phyloP scores from a whole-genome alignment of 2,888 invertebrate species.

The Polydrusus pterygomalis region DNA sequence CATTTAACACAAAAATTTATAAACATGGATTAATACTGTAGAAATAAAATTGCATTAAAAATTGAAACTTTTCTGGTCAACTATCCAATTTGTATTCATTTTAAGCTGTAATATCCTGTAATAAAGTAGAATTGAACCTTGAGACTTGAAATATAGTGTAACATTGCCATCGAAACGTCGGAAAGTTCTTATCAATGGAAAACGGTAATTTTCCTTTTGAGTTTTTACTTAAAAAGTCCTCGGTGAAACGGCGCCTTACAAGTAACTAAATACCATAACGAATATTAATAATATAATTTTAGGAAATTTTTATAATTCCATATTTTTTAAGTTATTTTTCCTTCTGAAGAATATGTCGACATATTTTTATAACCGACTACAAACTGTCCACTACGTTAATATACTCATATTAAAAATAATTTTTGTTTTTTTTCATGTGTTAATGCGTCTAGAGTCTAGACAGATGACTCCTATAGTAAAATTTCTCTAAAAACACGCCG shows the following conservation, averaged over 20 bases:
- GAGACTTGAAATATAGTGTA: no score
- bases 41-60: no score
- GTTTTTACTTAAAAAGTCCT: neutral
- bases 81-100: no score
- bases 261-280: constrained; percentile 44
- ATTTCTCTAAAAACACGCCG: no score
- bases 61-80: no score
- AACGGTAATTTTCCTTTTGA: neutral
- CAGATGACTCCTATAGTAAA: no score
- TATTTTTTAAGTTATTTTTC: constrained; percentile 44
- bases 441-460: no score
- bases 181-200: neutral
- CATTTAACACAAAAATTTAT: no score
- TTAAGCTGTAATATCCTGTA: no score
- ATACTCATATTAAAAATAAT: constrained; percentile 38
- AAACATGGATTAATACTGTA: no score
- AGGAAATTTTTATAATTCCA: constrained; percentile 45
- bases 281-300: constrained; percentile 33
- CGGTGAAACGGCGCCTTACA: constrained; percentile 3
- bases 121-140: no score
- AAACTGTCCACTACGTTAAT: constrained; percentile 31
- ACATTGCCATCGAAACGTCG: neutral
- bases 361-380: constrained; percentile 48
- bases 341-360: constrained; percentile 43
- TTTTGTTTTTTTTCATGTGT: constrained; percentile 17